Base-by-base conservation (phyloP, 2,113 vertebrate genomes). In the Ctenodactylus gundi region DNA sequence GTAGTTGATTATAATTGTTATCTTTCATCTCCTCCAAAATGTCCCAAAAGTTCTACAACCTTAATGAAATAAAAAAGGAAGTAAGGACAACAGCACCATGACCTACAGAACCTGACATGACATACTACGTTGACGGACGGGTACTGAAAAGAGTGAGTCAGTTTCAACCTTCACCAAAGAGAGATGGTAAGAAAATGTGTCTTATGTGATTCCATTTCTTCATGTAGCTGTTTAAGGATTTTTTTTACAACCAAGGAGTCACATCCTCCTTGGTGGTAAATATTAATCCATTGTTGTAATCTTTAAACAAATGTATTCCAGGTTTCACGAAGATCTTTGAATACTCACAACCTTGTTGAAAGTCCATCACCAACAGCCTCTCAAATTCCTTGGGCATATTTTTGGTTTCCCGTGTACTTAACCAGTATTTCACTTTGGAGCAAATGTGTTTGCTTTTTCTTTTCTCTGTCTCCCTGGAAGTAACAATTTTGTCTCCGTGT, bases 1-100 rank as follows among this genome's bases (percentile, higher is more conserved):
- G 31, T 88, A 1, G 21, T 21, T 60, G 65, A 67, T 76, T 51
- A 29, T 60, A 44, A 87, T 64, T 27, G 57, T 60, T 72, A 23
- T 31, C 55, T 93, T 93, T 93, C 36, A 94, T 85, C 77, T 88
- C 77, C 58, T 88, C 49, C 4, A 39, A 68, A 84, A 77, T 84
- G 60, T 72, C 60, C n/a, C 62, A 46, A n/a, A 96, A 34, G 44
- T 58, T 81, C 77, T 83, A 25, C 31, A 77, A 44, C 84, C 78
- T 94, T 78, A 90, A 92, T 88, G n/a, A 41, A 94, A 92, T n/a
- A 89, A 68, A 36, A 89, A 95, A 84, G 17, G 41, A 77, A 39
- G n/a, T 36, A 46, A 21, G 41, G 39, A 90, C 34, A 90, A 75
- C 25, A 70, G 58, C 46, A 81, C 1, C 70, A 72, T 75, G 83